Base-by-base conservation (phyloP, 2,888 invertebrate species). In the Ichneumon xanthorius region DNA sequence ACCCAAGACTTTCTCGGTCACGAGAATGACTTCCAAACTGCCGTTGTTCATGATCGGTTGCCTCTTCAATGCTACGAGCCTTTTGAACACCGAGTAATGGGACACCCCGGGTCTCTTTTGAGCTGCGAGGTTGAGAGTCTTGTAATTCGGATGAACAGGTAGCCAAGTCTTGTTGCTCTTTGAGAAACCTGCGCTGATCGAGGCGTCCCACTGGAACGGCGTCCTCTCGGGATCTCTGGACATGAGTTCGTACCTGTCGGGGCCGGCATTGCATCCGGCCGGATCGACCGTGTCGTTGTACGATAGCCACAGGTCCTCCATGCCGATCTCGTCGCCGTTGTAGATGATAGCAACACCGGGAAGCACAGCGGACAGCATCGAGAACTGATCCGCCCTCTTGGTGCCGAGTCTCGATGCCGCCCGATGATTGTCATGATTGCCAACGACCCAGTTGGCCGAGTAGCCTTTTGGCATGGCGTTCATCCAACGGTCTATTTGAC, bases 311-410 rank as follows among this genome's bases (percentile, higher is more conserved):
- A 91, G 92, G 90, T 97, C 96, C 0, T 95, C 95, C 97, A 98
- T 97, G 14, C 97, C 98, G 77, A 98, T 95, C 92, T 98, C 98
- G 92, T 98, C 98, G 0, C 98, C 98, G 90, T 98, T 97, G 93
- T 98, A 96, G 30, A 96, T 94, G 26, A 96, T 93, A 4, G 95
- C 94, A 0, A 96, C 95, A 7, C 97, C 97, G 0, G 96, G 96
- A 48, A 97, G 91, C 11, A 96, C 93, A 91, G 96, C 94, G 85
- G 95, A 94, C 68, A 97, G 90, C 95, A 96, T 95, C 88, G 95
- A 94, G 30, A 96, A 90, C 48, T 95, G 94, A 89, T 96, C 95
- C 1, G 94, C 94, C 53, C 95, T 92, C 61, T 94, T 92, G 0
- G 7, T 48, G 0, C 95, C 95, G 82, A 94, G 94, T 82, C 95